These are phyloP conservation scores for Perca fluviatilis DNA, from an alignment of 2,113 vertebrate genomes.

Conservation along the genomic window DNA sequence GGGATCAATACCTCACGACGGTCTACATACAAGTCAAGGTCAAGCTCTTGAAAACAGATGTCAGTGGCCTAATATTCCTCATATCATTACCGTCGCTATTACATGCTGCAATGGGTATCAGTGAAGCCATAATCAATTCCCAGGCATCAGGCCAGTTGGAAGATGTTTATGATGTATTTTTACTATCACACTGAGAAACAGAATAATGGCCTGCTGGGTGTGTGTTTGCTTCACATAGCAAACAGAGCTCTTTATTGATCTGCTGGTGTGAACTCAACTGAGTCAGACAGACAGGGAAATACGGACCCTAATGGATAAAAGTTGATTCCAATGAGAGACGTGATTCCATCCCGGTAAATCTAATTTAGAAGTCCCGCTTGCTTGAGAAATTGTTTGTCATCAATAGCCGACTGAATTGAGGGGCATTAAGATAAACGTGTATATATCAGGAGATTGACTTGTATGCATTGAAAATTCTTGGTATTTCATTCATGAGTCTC, in stretches of 20 bases:
- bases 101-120: conserved; percentile 50
- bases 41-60: conserved; percentile 14
- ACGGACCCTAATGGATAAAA: conserved; percentile 33
- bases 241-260: conserved; percentile 68
- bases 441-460: conserved; percentile 21
- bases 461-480: conserved; percentile 15
- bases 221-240: conserved; percentile 59
- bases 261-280: conserved; percentile 46
- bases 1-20: conserved; percentile 12
- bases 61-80: conserved; percentile 28
- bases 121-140: conserved; percentile 69
- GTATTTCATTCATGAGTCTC: conserved; percentile 47
- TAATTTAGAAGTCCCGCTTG: conserved; percentile 43
- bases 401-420: background rate
- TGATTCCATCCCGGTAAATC: conserved; percentile 40
- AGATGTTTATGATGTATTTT: conserved; percentile 70
- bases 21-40: conserved; percentile 45
- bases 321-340: conserved; percentile 55
- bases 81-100: conserved; percentile 24
- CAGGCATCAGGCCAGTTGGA: conserved; percentile 56
- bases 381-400: conserved; percentile 32
- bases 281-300: conserved; percentile 27
- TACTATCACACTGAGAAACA: conserved; percentile 47
- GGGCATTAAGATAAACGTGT: background rate
- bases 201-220: conserved; percentile 58